These are phyloP conservation scores for Sparidentex hasta DNA, from an alignment of 2,797 vertebrate species.

Conservation along the genomic window DNA sequence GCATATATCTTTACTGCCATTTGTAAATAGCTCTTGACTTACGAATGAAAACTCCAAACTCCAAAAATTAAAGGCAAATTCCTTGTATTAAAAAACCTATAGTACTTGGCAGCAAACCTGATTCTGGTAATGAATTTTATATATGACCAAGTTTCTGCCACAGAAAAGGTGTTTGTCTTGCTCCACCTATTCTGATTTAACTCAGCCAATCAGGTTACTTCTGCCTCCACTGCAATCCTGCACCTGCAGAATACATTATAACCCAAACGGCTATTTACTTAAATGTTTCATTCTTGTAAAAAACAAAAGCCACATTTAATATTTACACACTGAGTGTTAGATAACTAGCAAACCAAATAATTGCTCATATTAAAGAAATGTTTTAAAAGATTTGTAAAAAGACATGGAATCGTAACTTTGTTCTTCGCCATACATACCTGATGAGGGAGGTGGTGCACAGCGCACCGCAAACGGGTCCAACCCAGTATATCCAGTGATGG, in stretches of 20 bases:
- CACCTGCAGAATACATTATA: neutral
- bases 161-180: neutral
- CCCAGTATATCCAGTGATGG: constrained; percentile 94
- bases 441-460: constrained; percentile 79
- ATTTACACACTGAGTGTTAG: neutral
- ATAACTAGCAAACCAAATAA: neutral
- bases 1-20: no score
- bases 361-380: neutral
- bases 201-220: neutral
- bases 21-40: no score
- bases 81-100: no score
- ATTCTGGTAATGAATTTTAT: no score
- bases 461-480: constrained; percentile 85
- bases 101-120: no score
- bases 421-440: constrained; percentile 63
- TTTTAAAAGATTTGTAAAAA: neutral
- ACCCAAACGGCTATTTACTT: neutral
- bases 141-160: neutral
- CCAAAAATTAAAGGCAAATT: no score
- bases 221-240: neutral
- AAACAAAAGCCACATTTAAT: no score
- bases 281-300: no score
- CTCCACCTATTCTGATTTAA: neutral
- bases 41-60: no score
- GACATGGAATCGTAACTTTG: neutral